Evolutionary conservation across 92 coral and sea anemone species (phyloP).

Genomic region (Pocillopora meandrina): DNA sequence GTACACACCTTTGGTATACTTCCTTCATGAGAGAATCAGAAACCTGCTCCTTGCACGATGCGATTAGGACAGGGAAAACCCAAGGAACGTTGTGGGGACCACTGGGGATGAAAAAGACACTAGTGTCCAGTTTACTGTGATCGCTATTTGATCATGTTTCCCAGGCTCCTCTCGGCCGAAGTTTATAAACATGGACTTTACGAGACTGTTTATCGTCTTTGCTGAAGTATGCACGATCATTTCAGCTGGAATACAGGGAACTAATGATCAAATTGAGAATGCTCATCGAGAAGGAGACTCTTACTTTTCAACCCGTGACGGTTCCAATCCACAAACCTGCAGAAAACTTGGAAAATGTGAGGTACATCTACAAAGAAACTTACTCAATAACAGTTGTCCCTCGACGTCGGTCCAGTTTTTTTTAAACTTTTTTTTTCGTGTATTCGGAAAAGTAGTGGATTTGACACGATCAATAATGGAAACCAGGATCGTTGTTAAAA

Average conservation of each 20-base stretch:
- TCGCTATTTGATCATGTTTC: neutral
- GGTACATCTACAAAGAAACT: neutral
- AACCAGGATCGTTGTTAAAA: too few species aligned
- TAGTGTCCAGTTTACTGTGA: neutral
- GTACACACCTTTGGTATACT: too few species aligned
- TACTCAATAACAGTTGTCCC: neutral
- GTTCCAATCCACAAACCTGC: slow-evolving; percentile 4
- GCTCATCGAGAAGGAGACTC: slow-evolving; percentile 24
- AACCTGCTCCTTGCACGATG: too few species aligned
- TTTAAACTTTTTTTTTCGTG: too few species aligned
- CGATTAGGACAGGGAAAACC: too few species aligned
- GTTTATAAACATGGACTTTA: neutral
- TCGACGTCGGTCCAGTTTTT: too few species aligned
- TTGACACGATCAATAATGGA: too few species aligned
- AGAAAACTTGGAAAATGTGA: slow-evolving; percentile 23
- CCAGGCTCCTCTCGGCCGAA: neutral
- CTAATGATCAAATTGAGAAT: neutral
- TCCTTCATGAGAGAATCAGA: too few species aligned
- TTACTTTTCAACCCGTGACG: slow-evolving; percentile 6
- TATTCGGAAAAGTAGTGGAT: too few species aligned
- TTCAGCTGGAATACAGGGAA: neutral
- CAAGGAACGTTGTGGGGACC: too few species aligned
- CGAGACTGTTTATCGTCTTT: neutral
- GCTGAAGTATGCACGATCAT: neutral
- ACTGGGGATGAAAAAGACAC: neutral